Conservation (phyloP, 2,888 invertebrate genomes). For the Standfussiana lucernea region DNA sequence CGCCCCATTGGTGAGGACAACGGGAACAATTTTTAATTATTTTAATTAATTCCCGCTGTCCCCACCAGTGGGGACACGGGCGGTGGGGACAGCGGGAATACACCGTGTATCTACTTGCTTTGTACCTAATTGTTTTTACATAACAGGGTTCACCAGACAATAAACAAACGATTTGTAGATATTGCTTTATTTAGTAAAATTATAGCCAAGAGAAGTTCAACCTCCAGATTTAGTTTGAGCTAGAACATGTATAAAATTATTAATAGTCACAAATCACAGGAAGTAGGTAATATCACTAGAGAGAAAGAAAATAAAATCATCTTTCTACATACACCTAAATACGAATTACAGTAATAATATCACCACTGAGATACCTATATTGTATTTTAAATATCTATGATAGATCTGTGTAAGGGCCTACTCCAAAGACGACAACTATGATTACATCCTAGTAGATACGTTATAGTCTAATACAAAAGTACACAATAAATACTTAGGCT, state of each 20-base stretch:
- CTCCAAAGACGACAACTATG: slow-evolving; percentile 68
- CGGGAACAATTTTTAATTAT: no score
- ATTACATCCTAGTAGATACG: slow-evolving; percentile 63
- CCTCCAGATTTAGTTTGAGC: slow-evolving; percentile 82
- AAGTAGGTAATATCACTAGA: slow-evolving; percentile 83
- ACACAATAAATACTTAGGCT: slow-evolving; percentile 79
- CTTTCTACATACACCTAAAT: slow-evolving; percentile 79
- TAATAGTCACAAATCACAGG: slow-evolving; percentile 89
- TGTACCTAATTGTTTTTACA: background rate
- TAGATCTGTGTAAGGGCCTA: slow-evolving; percentile 52
- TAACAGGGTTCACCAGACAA: slow-evolving; percentile 38
- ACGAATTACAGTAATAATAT: slow-evolving; percentile 81
- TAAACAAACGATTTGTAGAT: slow-evolving; percentile 71
- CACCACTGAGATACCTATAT: slow-evolving; percentile 79
- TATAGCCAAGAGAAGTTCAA: slow-evolving; percentile 87
- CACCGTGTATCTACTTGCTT: background rate
- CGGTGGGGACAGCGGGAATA: no score
- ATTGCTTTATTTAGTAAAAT: slow-evolving; percentile 89
- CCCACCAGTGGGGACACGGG: no score
- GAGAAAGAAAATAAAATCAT: slow-evolving; percentile 81
- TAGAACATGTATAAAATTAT: slow-evolving; percentile 88
- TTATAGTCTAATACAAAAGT: slow-evolving; percentile 71
- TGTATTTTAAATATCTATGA: slow-evolving; percentile 59
- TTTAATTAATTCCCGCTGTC: no score
- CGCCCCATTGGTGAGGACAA: no score